These are phyloP conservation scores for Odontothrips loti DNA, from an alignment of 2,888 invertebrate species.

Conservation along the genomic window DNA sequence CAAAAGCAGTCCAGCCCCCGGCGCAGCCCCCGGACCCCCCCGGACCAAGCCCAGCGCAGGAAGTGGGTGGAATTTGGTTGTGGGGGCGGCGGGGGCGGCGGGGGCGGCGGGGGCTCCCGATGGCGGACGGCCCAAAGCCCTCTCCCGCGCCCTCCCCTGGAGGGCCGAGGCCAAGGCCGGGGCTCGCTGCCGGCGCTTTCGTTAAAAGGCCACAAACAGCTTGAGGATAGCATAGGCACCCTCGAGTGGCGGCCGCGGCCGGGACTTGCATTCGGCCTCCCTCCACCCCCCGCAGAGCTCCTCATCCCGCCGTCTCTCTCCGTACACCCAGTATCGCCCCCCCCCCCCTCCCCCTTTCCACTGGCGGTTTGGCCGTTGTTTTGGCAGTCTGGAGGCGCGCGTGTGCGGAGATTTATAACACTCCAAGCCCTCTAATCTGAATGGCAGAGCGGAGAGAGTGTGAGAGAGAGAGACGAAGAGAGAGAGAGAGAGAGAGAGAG, in stretches of 20 bases:
- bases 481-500: too few species aligned
- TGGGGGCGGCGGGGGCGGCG: neutral
- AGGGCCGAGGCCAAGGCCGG: too few species aligned
- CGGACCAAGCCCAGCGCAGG: neutral
- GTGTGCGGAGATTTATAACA: slow-evolving; percentile 19
- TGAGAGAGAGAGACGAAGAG: too few species aligned
- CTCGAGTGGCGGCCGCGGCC: neutral
- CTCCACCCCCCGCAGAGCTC: neutral
- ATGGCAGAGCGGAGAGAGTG: neutral
- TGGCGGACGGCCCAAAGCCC: neutral
- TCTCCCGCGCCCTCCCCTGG: neutral
- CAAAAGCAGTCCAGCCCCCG: neutral
- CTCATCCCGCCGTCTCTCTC: neutral
- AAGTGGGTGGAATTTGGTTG: neutral
- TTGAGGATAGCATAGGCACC: neutral
- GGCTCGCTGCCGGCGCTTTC: neutral
- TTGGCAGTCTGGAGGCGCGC: neutral
- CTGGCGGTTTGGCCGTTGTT: neutral
- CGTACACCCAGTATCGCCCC: neutral
- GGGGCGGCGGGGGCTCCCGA: neutral
- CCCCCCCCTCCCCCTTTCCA: neutral
- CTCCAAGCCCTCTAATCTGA: slow-evolving; percentile 13
- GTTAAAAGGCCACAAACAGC: slow-evolving; percentile 22
- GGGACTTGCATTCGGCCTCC: neutral
- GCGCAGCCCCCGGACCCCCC: neutral